Evolutionary conservation across 2,113 vertebrate genomes (phyloP), one percentile per base, ranked within the genome.

Genomic region (Stercorarius parasiticus): DNA sequence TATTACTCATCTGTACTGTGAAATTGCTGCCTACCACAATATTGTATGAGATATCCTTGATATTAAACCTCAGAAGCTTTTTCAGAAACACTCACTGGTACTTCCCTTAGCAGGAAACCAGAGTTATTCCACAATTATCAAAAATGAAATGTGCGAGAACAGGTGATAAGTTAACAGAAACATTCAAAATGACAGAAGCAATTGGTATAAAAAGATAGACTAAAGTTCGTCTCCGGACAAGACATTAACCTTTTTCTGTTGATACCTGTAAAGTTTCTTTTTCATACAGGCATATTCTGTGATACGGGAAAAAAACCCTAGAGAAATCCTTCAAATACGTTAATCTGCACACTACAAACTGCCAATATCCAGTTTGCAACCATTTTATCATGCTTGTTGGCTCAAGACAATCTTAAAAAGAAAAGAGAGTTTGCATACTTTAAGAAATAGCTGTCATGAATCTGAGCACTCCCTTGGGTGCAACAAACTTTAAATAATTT

Each of bases 401-500:
- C 94, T 97, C 91, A 97, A 97, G 96, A 98, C 97, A 98, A 96
- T 98, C 97, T 97, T 97, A 97, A 97, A 95, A 96, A 97, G 86
- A 97, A 97, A 96, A 97, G 88, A 88, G 96, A 98, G 95, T 98
- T 99, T 98, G 98, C 98, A 98, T 97, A 98, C 98, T 99, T 98
- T 98, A 98, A 97, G 97, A 98, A 98, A 99, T 97, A 98, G 98
- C 98, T 97, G 98, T 98, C 98, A 86, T 98, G 98, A 98, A 98
- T 98, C 95, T 93, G 97, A 99, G 98, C 97, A 96, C 98, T 99
- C 99, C 99, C 99, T 95, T 96, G 98, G 98, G 99, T 97, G 97
- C 98, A 98, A 98, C 98, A 99, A 99, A 99, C 99, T 99, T 99
- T 99, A 99, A 99, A 99, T 99, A 99, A 99, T 99, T 99, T 99